These are phyloP conservation scores for Sarcophaga variegata DNA, from an alignment of 2,888 invertebrate species.

Conservation along the genomic window DNA sequence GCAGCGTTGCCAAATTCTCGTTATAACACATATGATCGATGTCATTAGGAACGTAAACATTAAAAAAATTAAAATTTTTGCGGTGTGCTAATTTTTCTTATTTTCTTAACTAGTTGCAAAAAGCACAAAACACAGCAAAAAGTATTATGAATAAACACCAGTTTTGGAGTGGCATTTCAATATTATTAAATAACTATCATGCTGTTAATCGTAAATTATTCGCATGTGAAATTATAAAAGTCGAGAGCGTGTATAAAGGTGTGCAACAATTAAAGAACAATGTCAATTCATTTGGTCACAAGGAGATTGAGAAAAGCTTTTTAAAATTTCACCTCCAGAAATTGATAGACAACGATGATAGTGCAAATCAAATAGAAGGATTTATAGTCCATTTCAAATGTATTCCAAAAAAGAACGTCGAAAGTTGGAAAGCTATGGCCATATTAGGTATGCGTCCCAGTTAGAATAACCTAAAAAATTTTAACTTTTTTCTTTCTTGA, in stretches of 20 bases:
- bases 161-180: constrained; percentile 86
- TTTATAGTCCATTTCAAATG: constrained; percentile 74
- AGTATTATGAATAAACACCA: constrained; percentile 71
- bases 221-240: constrained; percentile 79
- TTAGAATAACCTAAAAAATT: not conserved
- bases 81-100: too few species aligned
- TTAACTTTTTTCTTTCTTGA: constrained; percentile 60
- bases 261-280: constrained; percentile 52
- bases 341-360: not conserved
- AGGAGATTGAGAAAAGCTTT: constrained; percentile 28
- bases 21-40: not conserved
- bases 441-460: constrained; percentile 72
- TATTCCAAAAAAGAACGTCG: constrained; percentile 74
- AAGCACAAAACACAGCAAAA: too few species aligned
- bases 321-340: constrained; percentile 18
- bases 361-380: constrained; percentile 66
- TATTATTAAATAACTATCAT: constrained; percentile 87
- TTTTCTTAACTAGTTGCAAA: too few species aligned
- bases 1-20: not conserved
- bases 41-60: not conserved
- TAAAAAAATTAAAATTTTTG: too few species aligned
- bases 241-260: constrained; percentile 72
- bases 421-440: constrained; percentile 73
- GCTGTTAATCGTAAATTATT: constrained; percentile 88
- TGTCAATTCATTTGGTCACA: too few species aligned